phyloP scores from a whole-genome alignment of 2,797 vertebrate species.

The Tokudaia tokunoshimensis region DNA sequence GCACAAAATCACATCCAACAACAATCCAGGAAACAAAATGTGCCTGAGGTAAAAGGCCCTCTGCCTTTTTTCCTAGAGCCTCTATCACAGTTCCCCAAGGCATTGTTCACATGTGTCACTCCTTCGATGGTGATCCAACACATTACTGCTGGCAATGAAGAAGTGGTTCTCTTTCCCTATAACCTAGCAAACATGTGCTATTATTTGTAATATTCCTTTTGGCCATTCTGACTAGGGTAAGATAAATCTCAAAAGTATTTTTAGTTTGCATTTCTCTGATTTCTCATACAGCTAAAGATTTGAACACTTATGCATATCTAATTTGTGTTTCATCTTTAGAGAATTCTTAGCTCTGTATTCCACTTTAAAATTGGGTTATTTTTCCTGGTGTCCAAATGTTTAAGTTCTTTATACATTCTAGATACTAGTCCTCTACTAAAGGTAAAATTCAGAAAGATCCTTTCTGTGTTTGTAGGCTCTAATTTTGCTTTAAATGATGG shows the following conservation, averaged over 20 bases:
- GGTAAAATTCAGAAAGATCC: neutral
- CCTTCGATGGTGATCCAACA: too few relatives aligned
- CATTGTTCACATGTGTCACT: too few relatives aligned
- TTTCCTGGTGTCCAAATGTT: neutral
- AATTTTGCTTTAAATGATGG: too few relatives aligned
- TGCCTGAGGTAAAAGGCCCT: too few relatives aligned
- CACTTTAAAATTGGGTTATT: neutral
- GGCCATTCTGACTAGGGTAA: neutral
- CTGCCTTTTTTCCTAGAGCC: too few relatives aligned
- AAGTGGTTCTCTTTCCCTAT: neutral
- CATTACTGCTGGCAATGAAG: neutral
- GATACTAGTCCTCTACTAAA: neutral
- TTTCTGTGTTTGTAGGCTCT: neutral
- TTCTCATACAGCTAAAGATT: neutral
- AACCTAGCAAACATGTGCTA: neutral
- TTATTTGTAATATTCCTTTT: neutral
- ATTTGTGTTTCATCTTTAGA: neutral
- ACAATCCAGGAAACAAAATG: too few relatives aligned
- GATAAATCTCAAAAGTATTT: neutral
- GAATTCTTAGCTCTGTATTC: neutral
- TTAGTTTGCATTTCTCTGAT: neutral
- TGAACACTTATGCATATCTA: neutral
- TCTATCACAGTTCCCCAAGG: too few relatives aligned
- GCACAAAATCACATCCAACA: too few relatives aligned
- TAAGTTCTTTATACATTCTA: too few relatives aligned